phyloP scores from a whole-genome alignment of 1,140 invertebrate species.

The Leguminivora glycinivorella region DNA sequence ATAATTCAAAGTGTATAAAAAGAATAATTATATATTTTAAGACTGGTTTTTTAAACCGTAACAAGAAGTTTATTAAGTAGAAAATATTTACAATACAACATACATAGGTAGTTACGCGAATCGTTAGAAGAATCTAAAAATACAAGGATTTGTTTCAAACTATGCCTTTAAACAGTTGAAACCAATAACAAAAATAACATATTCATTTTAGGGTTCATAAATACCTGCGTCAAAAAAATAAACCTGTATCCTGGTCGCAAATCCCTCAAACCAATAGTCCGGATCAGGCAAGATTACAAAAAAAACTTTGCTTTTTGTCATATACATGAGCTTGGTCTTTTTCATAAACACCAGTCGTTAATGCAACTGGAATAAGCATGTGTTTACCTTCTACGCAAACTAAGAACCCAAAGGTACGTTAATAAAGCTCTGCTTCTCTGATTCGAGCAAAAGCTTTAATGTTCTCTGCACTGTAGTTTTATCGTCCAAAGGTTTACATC shows the following conservation, averaged over 20 bases:
- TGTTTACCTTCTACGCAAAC: too few relatives aligned
- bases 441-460: not conserved
- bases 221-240: not conserved
- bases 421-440: not conserved
- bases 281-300: not conserved
- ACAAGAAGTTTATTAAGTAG: conserved; percentile 3
- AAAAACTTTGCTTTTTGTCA: not conserved
- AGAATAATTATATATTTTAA: conserved; percentile 10
- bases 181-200: conserved; percentile 20
- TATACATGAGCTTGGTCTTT: too few relatives aligned
- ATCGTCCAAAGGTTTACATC: not conserved
- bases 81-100: conserved; percentile 14
- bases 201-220: not conserved
- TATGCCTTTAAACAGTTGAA: conserved; percentile 4
- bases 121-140: not conserved
- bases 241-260: not conserved
- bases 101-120: not conserved
- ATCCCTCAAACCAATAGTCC: not conserved
- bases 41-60: conserved; percentile 23
- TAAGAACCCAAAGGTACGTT: too few relatives aligned
- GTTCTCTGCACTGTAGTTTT: not conserved
- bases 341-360: too few relatives aligned
- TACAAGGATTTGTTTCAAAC: not conserved
- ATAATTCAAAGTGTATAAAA: not conserved
- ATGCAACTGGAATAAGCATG: too few relatives aligned